Conservation (phyloP, 2,113 vertebrate species). For the Pituophis catenifer region DNA sequence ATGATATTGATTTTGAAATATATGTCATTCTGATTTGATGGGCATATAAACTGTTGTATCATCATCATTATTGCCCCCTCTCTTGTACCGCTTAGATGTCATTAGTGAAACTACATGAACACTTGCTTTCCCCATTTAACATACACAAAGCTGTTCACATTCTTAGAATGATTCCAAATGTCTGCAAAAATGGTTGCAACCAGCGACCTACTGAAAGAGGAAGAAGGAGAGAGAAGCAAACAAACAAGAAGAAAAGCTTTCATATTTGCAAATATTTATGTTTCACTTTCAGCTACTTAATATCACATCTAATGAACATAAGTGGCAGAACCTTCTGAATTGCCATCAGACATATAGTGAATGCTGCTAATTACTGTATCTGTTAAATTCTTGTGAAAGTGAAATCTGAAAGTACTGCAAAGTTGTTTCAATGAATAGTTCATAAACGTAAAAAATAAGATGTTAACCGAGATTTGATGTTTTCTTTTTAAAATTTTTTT, state of each 20-base stretch:
- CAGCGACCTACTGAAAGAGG: slow-evolving; percentile 5
- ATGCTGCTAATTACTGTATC: not conserved
- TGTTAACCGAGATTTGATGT: too few relatives aligned
- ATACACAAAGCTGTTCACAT: not conserved
- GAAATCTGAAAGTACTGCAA: not conserved
- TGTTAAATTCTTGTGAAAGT: slow-evolving; percentile 15
- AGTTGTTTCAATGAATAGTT: slow-evolving; percentile 11
- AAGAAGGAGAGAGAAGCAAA: not conserved
- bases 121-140: not conserved
- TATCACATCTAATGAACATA: slow-evolving; percentile 31
- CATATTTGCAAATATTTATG: slow-evolving; percentile 4
- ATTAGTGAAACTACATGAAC: not conserved
- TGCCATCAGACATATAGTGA: not conserved
- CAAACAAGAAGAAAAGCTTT: not conserved
- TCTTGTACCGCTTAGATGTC: not conserved
- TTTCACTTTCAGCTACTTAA: slow-evolving; percentile 16
- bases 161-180: slow-evolving; percentile 18
- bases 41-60: not conserved
- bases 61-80: too few relatives aligned
- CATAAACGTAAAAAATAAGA: not conserved
- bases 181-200: slow-evolving; percentile 17
- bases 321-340: not conserved
- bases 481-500: too few relatives aligned
- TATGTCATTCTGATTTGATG: too few relatives aligned
- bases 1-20: not conserved